Evolutionary conservation across 2,797 vertebrate species (phyloP), one percentile per base, ranked within the genome.

Genomic region (Glossophaga mutica): DNA sequence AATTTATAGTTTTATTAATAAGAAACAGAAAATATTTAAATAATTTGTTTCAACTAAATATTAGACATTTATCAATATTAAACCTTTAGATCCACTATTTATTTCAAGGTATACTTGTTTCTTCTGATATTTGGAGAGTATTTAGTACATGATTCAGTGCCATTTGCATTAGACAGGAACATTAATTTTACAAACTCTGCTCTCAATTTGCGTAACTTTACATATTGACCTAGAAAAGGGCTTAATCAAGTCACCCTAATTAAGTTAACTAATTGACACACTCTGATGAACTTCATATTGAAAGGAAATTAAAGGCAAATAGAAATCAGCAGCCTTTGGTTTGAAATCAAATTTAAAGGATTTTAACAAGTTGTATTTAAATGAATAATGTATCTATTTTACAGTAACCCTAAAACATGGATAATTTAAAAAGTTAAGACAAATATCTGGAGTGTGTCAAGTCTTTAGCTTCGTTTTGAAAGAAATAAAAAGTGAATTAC

Each of bases 181-280:
- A 99, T 99, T 99, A 99, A 98, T 98, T 99, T 99, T 98, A 98
- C 97, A 98, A 98, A 98, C 98, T 90, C 96, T 74, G 96, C 98
- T 99, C 98, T 99, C 99, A 99, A 99, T 99, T 99, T 99, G 98
- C 98, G 94, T 97, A 97, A 97, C 98, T 98, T 98, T 99, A 98
- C 97, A 97, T 98, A 98, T 98, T 99, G 99, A 99, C 98, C 98
- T 98, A 99, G 98, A 98, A 99, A 99, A 98, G 98, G 98, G 98
- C 98, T 98, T 99, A 99, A 99, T 99, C 99, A 99, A 99, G 98
- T 99, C 99, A 99, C 98, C 98, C 98, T 99, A 99, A 99, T 99
- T 99, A 99, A 98, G 98, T 99, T 99, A 99, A 99, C 99, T 98
- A 99, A 99, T 99, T 99, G 98, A 98, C 98, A 98, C 98, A 98